Evolutionary conservation across 1,140 invertebrate genomes (phyloP), one percentile per base, ranked within the genome.

Genomic region (Wasmannia auropunctata): DNA sequence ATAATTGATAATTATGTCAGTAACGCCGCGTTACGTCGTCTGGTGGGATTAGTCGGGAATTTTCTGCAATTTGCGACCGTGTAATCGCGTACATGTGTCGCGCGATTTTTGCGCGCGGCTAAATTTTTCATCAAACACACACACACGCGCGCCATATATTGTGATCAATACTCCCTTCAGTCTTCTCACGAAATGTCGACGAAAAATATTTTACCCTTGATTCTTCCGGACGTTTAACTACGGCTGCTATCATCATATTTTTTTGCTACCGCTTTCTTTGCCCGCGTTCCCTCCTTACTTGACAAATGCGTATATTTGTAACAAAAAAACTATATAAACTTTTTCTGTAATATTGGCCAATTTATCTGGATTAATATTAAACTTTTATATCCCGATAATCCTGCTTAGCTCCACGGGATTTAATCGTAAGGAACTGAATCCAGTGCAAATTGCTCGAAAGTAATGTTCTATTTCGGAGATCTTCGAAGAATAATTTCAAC

Each of bases 1-100:
- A 80, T 85, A 85, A 85, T 85, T 79, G 34, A 80, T 69, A 80
- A 80, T 80, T 69, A 54, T 46, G 63, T 80, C 62, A 80, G 77
- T 37, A 43, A 43, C 58, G 58, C 25, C 46, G 65, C 19, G 60
- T 56, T 40, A 65, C 25, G 34, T 51, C 54, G 43, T 22, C 72
- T 46, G 11, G 70, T 16, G 22, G 19, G 46, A 43, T 65, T 85
- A 22, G 62, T 25, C 37, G 5, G 34, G 14, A 67, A 69, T 58
- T 54, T 37, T 10, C 22, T 65, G 43, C 54, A 22, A 37, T 43
- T 65, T 81, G 11, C 25, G 25, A 54, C n/a, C 8, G 22, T 5
- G 22, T 60, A 49, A 34, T 62, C 31, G 31, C 14, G 25, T 76
- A 25, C 25, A 11, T 56, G 46, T 34, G 16, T 34, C 56, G 56